A percentile compares a stretch with the other conserved stretches of the same genome.
Conservation (phyloP, 2,113 vertebrate species). For the zebrafish (Danio rerio) region GRCz12tu NC_133184.1:31256501-31257000, state of each 20-base stretch:
- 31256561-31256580: conserved; percentile 36
- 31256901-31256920: no score
- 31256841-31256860: conserved; percentile 69
- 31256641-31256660: background rate
- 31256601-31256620: conserved; percentile 27
- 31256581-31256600: background rate
- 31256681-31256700: background rate
- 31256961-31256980: background rate
- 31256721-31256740: background rate
- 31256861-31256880: conserved; percentile 39
- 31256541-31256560: conserved; percentile 32
- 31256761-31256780: background rate
- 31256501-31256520: conserved; percentile 21
- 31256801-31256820: conserved; percentile 54
- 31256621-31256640: background rate
- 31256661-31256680: background rate
- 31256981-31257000: background rate
- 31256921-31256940: no score
- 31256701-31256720: background rate
- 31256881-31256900: conserved; percentile 10
- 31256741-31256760: background rate
- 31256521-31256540: conserved; percentile 3
- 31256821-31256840: conserved; percentile 46
- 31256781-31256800: conserved; percentile 65
- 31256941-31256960: background rate